A percentile compares a stretch with the other conserved stretches of the same genome.
Conservation (phyloP, 1,140 invertebrate genomes). For the Riptortus pedestris region DNA sequence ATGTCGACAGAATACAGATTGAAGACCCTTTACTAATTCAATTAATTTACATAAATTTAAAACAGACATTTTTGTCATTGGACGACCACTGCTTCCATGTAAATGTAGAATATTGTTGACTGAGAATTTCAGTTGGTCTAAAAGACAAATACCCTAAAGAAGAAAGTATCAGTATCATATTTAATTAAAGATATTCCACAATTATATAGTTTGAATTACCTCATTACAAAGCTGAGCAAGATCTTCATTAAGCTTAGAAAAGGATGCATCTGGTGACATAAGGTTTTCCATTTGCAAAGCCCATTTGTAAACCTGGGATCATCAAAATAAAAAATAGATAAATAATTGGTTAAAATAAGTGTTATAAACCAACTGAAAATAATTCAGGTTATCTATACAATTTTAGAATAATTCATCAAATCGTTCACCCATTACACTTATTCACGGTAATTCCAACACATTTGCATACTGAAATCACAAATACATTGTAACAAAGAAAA, state of each 20-base stretch:
- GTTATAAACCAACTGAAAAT: too few relatives aligned
- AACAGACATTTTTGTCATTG: slow-evolving; percentile 67
- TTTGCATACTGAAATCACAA: too few relatives aligned
- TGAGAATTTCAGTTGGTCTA: slow-evolving; percentile 50
- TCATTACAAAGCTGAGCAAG: neutral
- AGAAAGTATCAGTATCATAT: neutral
- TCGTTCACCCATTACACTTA: too few relatives aligned
- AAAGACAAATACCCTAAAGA: slow-evolving; percentile 12
- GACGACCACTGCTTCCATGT: slow-evolving; percentile 59
- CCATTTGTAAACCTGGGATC: slow-evolving; percentile 43
- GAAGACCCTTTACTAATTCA: slow-evolving; percentile 69
- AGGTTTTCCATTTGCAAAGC: slow-evolving; percentile 34
- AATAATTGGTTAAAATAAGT: too few relatives aligned
- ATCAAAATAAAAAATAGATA: too few relatives aligned
- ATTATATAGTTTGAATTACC: slow-evolving; percentile 2
- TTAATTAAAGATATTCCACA: neutral
- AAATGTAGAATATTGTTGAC: slow-evolving; percentile 66
- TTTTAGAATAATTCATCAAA: too few relatives aligned
- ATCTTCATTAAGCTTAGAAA: slow-evolving; percentile 9
- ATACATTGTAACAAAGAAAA: too few relatives aligned
- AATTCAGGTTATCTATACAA: too few relatives aligned
- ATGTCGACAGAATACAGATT: slow-evolving; percentile 50
- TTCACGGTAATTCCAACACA: too few relatives aligned
- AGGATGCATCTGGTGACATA: slow-evolving; percentile 4
- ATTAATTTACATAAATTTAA: slow-evolving; percentile 66